A percentile compares a stretch with the other conserved stretches of the same genome.
Conservation (phyloP, 2,888 invertebrate species). For the Tipula lateralis region DNA sequence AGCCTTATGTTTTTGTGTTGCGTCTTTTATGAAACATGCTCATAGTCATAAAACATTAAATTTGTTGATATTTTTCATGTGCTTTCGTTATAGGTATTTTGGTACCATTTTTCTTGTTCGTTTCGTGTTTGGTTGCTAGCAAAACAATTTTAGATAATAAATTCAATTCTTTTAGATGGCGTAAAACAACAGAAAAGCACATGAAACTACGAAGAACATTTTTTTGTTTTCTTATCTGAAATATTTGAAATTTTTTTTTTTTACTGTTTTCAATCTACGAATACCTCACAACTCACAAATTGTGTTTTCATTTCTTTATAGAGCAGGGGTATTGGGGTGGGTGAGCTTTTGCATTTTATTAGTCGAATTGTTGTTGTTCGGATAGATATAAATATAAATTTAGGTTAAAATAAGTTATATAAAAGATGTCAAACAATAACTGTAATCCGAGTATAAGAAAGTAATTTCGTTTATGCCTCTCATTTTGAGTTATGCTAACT, state of each 20-base stretch:
- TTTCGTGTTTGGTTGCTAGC: not conserved
- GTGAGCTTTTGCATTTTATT: not conserved
- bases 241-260: not conserved
- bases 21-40: not conserved
- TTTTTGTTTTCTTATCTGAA: not conserved
- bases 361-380: not conserved
- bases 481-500: not conserved
- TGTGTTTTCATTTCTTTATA: not conserved
- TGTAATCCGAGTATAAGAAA: not conserved
- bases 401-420: not conserved
- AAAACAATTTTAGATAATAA: not conserved
- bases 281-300: not conserved
- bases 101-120: not conserved
- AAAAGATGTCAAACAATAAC: not conserved
- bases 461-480: not conserved
- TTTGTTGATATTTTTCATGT: conserved; percentile 11
- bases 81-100: conserved; percentile 14
- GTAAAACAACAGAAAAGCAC: not conserved
- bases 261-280: not conserved
- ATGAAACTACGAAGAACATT: not conserved
- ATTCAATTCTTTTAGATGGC: not conserved
- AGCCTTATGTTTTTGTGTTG: not conserved
- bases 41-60: conserved; percentile 11
- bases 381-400: not conserved
- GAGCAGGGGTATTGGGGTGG: not conserved